These are phyloP conservation scores for Misgurnus anguillicaudatus DNA, from an alignment of 2,113 vertebrate genomes.

Conservation along the genomic window DNA sequence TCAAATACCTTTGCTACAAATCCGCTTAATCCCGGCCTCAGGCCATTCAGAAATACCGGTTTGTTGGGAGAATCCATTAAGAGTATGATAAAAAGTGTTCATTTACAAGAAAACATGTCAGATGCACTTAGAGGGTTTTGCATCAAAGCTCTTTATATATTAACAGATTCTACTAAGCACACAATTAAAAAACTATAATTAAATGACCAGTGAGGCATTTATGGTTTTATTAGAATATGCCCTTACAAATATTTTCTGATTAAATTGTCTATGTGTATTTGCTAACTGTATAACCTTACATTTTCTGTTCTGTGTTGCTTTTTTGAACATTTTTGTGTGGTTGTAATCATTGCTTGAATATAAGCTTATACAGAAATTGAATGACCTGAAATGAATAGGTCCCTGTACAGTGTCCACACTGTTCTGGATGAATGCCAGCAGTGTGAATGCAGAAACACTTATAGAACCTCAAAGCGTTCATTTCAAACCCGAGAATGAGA, in stretches of 20 bases:
- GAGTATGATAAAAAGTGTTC: too few species aligned
- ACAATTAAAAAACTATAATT: too few species aligned
- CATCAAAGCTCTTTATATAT: background rate
- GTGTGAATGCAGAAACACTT: conserved; percentile 28
- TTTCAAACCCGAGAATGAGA: conserved; percentile 6
- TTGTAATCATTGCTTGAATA: too few species aligned
- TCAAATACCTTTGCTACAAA: too few species aligned
- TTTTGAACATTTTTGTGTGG: too few species aligned
- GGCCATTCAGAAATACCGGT: too few species aligned
- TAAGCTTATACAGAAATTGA: too few species aligned
- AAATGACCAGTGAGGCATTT: background rate
- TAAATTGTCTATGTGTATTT: background rate
- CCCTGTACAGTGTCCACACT: conserved; percentile 10
- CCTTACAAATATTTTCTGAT: background rate
- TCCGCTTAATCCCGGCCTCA: too few species aligned
- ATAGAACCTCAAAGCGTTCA: background rate
- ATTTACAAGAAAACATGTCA: too few species aligned
- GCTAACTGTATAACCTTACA: background rate
- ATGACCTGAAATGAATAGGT: background rate
- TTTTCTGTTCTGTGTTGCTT: background rate
- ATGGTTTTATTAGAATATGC: background rate
- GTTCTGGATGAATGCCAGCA: conserved; percentile 10
- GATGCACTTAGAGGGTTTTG: too few species aligned
- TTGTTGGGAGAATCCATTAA: too few species aligned
- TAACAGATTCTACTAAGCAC: too few species aligned